Evolutionary conservation across 2,113 vertebrate genomes (phyloP).

Genomic region (Brachypodius melanocephalos): DNA sequence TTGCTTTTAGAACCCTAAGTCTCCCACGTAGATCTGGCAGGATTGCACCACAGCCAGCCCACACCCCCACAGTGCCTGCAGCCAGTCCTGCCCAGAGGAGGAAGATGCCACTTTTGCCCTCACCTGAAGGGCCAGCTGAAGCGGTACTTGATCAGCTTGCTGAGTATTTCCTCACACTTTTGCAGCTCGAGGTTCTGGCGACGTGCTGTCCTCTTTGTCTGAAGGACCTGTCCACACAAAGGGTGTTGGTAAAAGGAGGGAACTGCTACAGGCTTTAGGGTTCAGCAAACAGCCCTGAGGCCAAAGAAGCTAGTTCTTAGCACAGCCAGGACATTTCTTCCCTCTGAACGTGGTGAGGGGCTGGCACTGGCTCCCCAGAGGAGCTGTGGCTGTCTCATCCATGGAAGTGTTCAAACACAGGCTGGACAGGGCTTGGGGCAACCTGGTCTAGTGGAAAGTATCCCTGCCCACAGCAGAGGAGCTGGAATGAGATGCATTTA

Average conservation of each 20-base stretch:
- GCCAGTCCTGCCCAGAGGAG: neutral
- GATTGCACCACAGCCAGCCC: neutral
- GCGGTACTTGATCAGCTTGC: conserved; percentile 90
- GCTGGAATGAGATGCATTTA: neutral
- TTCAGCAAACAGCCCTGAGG: neutral
- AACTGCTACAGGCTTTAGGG: neutral
- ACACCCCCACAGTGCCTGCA: accelerated
- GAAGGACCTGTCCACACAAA: conserved; percentile 80
- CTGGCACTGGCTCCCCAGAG: neutral
- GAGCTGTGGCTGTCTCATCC: neutral
- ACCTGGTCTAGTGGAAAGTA: too few species aligned
- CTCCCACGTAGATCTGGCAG: neutral
- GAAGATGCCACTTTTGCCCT: neutral
- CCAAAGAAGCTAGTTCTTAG: neutral
- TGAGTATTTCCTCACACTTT: conserved; percentile 91
- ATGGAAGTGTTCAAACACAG: neutral
- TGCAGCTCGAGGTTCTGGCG: conserved; percentile 85
- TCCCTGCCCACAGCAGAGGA: neutral
- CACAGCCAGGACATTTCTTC: neutral
- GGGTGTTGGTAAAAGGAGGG: neutral
- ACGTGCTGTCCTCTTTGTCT: conserved; percentile 75
- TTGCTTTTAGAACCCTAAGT: neutral
- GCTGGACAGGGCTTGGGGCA: neutral
- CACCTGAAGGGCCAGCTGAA: conserved; percentile 99
- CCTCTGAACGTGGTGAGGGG: neutral